Base-by-base conservation (phyloP, 2,888 invertebrate species). In the Drosophila trichaetosa region DNA sequence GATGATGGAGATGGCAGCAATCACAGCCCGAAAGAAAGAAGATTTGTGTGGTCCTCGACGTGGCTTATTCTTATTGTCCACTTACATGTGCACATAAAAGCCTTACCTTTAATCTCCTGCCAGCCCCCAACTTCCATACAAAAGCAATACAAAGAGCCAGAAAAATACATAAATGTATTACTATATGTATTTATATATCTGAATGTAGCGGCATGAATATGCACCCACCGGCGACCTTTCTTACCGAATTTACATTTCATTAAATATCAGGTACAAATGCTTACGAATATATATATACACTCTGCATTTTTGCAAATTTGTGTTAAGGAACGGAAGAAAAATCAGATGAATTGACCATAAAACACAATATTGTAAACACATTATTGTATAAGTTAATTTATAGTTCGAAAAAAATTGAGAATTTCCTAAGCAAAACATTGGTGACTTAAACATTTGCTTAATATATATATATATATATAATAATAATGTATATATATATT, bases 41-140 rank as follows among this genome's bases (percentile, higher is more conserved):
- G 64, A 65, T 71, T 68, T 75, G 80, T 87, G 80, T 83, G 80
- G 78, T 77, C 73, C 71, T 48, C 57, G 52, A 31, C 18, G 10
- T 46, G 64, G 56, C 62, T 62, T 58, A 59, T 58, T 65, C 53
- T 63, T 61, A 72, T 75, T 78, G 79, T 65, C 59, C 59, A 72
- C 24, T 68, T 40, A 64, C 58, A 69, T 56, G 63, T 57, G 27
- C 52, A 63, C 73, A 68, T 72, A 72, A 69, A 69, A 52, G 63
- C 52, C 69, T 46, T 59, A 57, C 18, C 42, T 51, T 29, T 18
- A 60, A 33, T 33, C 24, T 11, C 6, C 6, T 6, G 1, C 11
- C 10, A 18, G 2, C 6, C 54, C 24, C 4, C 27, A 16, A 21
- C 4, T 42, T 16, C 13, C 21, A 53, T 34, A 21, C 52, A n/a